Base-by-base conservation (phyloP, 1,140 invertebrate species). In the Ptiloglossa arizonensis region DNA sequence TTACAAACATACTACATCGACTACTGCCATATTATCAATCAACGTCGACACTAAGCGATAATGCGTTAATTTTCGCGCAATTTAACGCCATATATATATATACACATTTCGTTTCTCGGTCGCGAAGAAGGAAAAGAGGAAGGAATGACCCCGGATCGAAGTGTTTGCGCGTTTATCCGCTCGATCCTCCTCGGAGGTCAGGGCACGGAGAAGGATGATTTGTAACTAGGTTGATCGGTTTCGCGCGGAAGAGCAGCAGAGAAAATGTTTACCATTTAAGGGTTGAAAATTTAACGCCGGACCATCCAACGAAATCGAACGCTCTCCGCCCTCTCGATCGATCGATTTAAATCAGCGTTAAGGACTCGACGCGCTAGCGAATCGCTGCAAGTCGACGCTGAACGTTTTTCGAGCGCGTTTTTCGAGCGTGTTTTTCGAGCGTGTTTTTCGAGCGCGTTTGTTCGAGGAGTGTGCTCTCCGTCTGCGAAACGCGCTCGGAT, bases 31-130 rank as follows among this genome's bases (percentile, higher is more conserved):
- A n/a, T n/a, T n/a, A n/a, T n/a, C n/a, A n/a, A n/a, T n/a, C n/a
- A n/a, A n/a, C n/a, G n/a, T n/a, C n/a, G n/a, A n/a, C n/a, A n/a
- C n/a, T n/a, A n/a, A n/a, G n/a, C 9, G 38, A 56, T 5, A 46
- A 46, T 19, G 67, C 52, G 79, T 82, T 79, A 79, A 83, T 82
- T 63, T 68, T 79, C 81, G 68, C 66, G 66, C 46, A 56, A 52
- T 77, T 69, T 69, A 59, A 77, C 79, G 48, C 41, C 59, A n/a
- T n/a, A n/a, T n/a, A n/a, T n/a, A n/a, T n/a, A n/a, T n/a, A n/a
- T n/a, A n/a, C n/a, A n/a, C n/a, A n/a, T 64, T 54, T 46, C 32
- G 41, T 60, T 79, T 19, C 54, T 67, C 48, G 72, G 44, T 48
- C 60, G 52, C 67, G 11, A 19, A 27, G 19, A 17, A 4, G 11